Evolutionary conservation across 1,140 invertebrate genomes (phyloP).

Genomic region (Cyclargus thomasi): DNA sequence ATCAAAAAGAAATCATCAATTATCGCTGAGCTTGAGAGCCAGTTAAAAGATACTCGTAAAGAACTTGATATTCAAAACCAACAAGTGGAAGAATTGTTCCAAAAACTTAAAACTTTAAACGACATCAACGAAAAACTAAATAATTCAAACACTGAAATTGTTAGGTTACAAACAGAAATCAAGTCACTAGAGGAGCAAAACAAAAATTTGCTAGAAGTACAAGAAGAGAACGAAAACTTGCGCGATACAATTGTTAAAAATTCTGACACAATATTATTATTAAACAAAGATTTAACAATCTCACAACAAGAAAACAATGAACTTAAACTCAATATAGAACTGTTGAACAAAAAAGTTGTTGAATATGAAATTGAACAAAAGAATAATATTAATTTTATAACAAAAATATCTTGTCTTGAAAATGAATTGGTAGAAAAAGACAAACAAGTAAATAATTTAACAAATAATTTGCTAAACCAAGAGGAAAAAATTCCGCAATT

Average conservation of each 20-base stretch:
- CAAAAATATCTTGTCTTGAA: constrained; percentile 65
- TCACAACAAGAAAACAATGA: constrained; percentile 48
- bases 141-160: constrained; percentile 51
- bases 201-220: neutral
- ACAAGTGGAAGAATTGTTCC: constrained; percentile 45
- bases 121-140: constrained; percentile 14
- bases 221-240: neutral
- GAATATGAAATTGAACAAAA: constrained; percentile 64
- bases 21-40: constrained; percentile 80
- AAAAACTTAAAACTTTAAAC: constrained; percentile 40
- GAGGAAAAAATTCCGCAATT: constrained; percentile 52
- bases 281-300: constrained; percentile 46
- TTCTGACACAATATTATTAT: constrained; percentile 35
- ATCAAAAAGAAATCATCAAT: constrained; percentile 82
- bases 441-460: constrained; percentile 46
- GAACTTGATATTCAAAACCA: constrained; percentile 55
- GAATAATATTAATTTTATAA: constrained; percentile 55
- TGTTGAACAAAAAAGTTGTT: constrained; percentile 57
- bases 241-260: constrained; percentile 15
- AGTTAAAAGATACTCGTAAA: constrained; percentile 61
- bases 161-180: constrained; percentile 43
- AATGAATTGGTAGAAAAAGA: constrained; percentile 61
- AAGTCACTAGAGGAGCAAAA: constrained; percentile 43
- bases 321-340: constrained; percentile 49
- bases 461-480: constrained; percentile 48